phyloP scores from a whole-genome alignment of 2,113 vertebrate genomes.

The Uria aalge region DNA sequence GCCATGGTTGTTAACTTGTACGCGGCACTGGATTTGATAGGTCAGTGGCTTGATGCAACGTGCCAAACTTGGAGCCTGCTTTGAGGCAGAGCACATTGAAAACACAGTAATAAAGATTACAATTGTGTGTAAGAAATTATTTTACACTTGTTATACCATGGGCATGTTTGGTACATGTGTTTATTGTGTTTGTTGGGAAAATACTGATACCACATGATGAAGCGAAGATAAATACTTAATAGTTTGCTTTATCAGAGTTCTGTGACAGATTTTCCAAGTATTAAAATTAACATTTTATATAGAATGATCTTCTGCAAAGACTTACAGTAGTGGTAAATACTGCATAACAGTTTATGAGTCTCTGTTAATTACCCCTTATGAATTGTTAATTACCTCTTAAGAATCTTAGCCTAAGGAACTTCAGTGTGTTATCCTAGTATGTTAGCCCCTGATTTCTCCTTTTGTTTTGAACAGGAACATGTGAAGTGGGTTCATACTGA shows the following conservation, averaged over 20 bases:
- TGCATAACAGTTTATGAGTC: background rate
- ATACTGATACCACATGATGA: background rate
- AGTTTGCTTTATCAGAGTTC: background rate
- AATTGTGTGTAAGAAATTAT: background rate
- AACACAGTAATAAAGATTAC: background rate
- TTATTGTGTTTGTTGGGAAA: background rate
- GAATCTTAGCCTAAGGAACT: background rate
- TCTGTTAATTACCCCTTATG: background rate
- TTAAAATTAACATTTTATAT: background rate
- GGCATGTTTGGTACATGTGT: background rate
- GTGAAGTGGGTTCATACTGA: constrained; percentile 86
- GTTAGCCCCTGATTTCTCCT: background rate
- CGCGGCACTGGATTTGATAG: background rate
- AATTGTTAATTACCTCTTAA: background rate
- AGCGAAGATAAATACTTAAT: background rate
- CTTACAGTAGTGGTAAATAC: background rate
- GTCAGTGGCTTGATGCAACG: background rate
- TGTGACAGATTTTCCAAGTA: background rate
- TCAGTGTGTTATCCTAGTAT: background rate
- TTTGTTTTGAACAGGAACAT: constrained; percentile 78
- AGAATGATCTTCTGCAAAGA: background rate
- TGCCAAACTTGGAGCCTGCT: background rate
- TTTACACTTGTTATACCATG: background rate
- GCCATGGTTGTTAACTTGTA: background rate
- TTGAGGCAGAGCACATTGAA: background rate